Percentiles rank a stretch among this genome's conserved stretches.
phyloP scores from a whole-genome alignment of 2,113 vertebrate genomes.

The Thunnus maccoyii region DNA sequence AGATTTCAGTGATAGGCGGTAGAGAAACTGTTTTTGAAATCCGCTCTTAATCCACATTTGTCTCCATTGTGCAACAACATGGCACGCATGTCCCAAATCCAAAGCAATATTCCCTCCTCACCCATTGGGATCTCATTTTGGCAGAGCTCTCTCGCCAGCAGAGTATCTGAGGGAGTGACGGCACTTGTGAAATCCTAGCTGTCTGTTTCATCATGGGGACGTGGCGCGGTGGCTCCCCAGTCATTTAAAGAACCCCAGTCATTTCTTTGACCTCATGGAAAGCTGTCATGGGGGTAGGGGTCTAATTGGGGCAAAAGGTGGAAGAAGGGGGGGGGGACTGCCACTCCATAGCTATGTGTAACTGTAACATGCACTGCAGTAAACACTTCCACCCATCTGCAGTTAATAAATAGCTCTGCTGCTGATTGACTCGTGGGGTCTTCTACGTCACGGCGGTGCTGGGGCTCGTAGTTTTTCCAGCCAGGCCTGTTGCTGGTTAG shows the following conservation, averaged over 20 bases:
- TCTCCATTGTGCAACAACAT: slow-evolving; percentile 43
- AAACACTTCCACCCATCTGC: slow-evolving; percentile 73
- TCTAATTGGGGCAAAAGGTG: slow-evolving; percentile 30
- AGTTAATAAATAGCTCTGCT: slow-evolving; percentile 82
- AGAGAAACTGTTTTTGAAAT: not conserved
- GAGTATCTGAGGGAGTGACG: slow-evolving; percentile 50
- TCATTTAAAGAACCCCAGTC: slow-evolving; percentile 63
- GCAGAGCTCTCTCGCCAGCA: slow-evolving; percentile 6
- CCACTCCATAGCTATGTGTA: slow-evolving; percentile 67
- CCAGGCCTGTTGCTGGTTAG: slow-evolving; percentile 62
- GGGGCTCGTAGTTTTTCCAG: slow-evolving; percentile 66
- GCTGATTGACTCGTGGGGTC: slow-evolving; percentile 75
- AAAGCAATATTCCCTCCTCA: slow-evolving; percentile 24
- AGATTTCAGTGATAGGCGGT: not conserved
- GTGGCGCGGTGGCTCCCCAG: slow-evolving; percentile 52
- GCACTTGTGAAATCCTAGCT: slow-evolving; percentile 64
- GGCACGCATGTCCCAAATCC: slow-evolving; percentile 16
- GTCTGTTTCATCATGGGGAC: slow-evolving; percentile 68
- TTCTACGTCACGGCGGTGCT: slow-evolving; percentile 58
- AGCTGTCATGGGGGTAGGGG: slow-evolving; percentile 57
- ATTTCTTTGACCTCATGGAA: slow-evolving; percentile 84
- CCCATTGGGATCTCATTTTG: slow-evolving; percentile 40
- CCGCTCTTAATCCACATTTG: slow-evolving; percentile 24
- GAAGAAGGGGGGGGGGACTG: not conserved
- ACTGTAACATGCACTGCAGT: slow-evolving; percentile 71